phyloP scores from a whole-genome alignment of 2,888 invertebrate species.

The Drosophila nigricruria region DNA sequence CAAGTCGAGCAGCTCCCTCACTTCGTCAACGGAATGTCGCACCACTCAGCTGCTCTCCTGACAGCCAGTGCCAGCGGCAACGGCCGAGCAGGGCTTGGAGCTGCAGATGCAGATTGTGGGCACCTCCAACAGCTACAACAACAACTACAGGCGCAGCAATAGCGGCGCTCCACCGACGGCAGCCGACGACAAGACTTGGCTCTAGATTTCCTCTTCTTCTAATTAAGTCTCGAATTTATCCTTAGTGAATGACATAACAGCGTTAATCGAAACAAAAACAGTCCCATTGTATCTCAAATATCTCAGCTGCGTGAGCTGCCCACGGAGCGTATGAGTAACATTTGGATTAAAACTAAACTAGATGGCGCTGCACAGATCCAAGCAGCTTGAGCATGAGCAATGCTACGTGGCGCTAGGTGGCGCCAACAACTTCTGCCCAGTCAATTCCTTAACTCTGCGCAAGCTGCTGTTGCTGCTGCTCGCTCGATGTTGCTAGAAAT shows the following conservation, averaged over 20 bases:
- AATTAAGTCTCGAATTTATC: conserved; percentile 48
- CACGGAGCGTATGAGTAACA: neutral
- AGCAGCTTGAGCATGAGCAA: neutral
- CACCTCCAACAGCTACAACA: conserved; percentile 55
- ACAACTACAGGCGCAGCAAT: conserved; percentile 63
- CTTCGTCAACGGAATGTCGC: conserved; percentile 30
- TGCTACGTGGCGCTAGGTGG: neutral
- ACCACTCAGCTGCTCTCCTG: conserved; percentile 67
- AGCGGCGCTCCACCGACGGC: conserved; percentile 19
- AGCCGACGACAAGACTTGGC: conserved; percentile 81
- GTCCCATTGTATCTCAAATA: neutral
- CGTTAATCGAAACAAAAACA: neutral
- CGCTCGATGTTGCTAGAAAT: neutral
- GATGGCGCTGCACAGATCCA: conserved; percentile 3
- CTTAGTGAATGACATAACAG: conserved; percentile 3
- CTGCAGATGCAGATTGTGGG: conserved; percentile 52
- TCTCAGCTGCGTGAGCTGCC: neutral
- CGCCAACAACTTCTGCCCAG: neutral
- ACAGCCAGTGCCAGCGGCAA: conserved; percentile 34
- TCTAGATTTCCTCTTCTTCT: conserved; percentile 52
- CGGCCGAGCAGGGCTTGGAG: conserved; percentile 55
- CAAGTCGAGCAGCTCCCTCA: conserved; percentile 22
- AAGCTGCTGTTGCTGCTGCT: neutral
- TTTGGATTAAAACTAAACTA: neutral
- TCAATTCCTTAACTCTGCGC: neutral